Base-by-base conservation (phyloP, 2,797 vertebrate genomes). In the Oreochromis grahami region DNA sequence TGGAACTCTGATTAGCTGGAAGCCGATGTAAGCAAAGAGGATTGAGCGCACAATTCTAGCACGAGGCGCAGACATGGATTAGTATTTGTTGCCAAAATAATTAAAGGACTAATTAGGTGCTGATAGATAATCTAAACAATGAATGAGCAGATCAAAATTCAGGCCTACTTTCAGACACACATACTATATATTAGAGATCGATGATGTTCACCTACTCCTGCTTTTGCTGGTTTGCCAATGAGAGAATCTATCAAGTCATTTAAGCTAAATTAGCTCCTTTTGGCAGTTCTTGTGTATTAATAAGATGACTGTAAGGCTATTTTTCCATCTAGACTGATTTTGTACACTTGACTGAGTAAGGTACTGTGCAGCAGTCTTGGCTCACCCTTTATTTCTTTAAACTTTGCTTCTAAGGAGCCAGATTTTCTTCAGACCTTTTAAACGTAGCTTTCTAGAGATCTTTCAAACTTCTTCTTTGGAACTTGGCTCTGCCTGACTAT, bases 41-140 rank as follows among this genome's bases (percentile, higher is more conserved):
- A 34, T 26, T 58, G 15, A 74, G 26, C 12, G 10, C 70, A 21
- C n/a, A 38, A 38, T 72, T 7, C 4, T 2, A 43, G 29, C 29
- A 84, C 26, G 34, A 53, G 74, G 29, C 11, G 1, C n/a, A 26
- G 24, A 53, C 11, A 53, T 29, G 45, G 19, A 68, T 76, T 41
- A 45, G 32, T 11, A 70, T 32, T 41, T 53, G 48, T 26, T 60
- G 65, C 36, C 21, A 74, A 24, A 78, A 50, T 74, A 50, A 70
- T 80, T 34, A 48, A 36, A 32, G 5, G 34, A 29, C 41, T 26
- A 45, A 68, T 58, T 58, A 43, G n/a, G 63, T 58, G 26, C 51
- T 78, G 43, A 79, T n/a, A 76, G 14, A 45, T 56, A 45, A 83
- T 52, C 19, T 79, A 65, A 56, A 58, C 15, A 72, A 11, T 72